Conservation (phyloP, 2,888 invertebrate genomes). For the Hyposoter didymator region DNA sequence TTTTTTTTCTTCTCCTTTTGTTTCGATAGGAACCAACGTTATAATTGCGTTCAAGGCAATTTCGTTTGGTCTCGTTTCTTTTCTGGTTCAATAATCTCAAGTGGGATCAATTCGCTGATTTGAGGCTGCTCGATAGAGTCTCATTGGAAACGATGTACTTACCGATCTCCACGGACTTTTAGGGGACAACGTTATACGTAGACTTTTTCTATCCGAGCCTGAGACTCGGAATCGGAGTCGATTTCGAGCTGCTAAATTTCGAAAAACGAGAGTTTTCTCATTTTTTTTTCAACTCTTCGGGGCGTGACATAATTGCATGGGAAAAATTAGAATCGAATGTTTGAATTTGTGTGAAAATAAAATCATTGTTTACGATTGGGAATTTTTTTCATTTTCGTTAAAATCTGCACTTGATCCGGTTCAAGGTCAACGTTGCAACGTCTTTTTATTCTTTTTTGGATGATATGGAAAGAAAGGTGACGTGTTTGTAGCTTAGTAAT, state of each 20-base stretch:
- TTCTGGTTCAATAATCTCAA: slow-evolving; percentile 47
- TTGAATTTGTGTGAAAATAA: too few species aligned
- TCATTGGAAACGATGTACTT: slow-evolving; percentile 4
- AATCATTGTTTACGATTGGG: too few species aligned
- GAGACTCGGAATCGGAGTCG: not conserved
- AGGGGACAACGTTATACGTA: not conserved
- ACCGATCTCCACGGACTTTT: not conserved
- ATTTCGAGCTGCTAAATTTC: not conserved
- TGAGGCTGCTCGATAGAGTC: slow-evolving; percentile 5
- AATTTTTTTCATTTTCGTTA: too few species aligned
- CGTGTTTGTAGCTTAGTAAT: too few species aligned
- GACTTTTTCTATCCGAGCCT: not conserved
- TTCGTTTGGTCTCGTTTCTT: slow-evolving; percentile 11
- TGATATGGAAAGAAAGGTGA: too few species aligned
- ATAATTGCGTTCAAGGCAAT: slow-evolving; percentile 14
- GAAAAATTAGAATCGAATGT: too few species aligned
- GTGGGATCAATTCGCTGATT: slow-evolving; percentile 62
- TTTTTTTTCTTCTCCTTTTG: not conserved
- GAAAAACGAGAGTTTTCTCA: too few species aligned
- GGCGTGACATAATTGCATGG: too few species aligned
- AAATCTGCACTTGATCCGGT: too few species aligned
- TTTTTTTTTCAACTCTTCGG: too few species aligned
- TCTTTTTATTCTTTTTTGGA: too few species aligned
- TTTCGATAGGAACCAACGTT: slow-evolving; percentile 2
- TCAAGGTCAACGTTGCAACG: too few species aligned